Evolutionary conservation across 2,797 vertebrate genomes (phyloP).

Genomic region (Hydrophis major): DNA sequence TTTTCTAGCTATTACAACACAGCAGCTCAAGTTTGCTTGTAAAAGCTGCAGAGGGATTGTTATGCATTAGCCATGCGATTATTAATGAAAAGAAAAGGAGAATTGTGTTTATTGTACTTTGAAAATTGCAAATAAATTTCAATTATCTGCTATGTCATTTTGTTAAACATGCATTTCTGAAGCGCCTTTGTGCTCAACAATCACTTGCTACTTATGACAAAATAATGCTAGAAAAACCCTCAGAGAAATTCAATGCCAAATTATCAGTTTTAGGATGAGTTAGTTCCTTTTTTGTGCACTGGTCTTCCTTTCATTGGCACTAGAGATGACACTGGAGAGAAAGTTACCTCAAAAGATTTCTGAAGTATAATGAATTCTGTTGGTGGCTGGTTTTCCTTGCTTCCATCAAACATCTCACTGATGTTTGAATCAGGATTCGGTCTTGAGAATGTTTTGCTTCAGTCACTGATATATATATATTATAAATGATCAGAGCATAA

Average conservation of each 20-base stretch:
- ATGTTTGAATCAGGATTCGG: slow-evolving; percentile 18
- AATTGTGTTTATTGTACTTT: slow-evolving; percentile 91
- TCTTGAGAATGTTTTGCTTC: not conserved
- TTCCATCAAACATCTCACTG: not conserved
- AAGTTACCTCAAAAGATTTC: slow-evolving; percentile 54
- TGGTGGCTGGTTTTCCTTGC: not conserved
- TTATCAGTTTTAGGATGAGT: not conserved
- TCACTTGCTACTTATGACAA: slow-evolving; percentile 78
- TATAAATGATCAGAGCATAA: not conserved
- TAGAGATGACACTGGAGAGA: slow-evolving; percentile 57
- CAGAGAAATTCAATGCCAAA: slow-evolving; percentile 67
- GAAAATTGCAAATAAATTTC: slow-evolving; percentile 94
- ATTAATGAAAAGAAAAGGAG: slow-evolving; percentile 88
- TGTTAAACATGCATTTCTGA: slow-evolving; percentile 80
- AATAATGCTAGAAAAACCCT: slow-evolving; percentile 71
- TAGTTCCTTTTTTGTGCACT: slow-evolving; percentile 43
- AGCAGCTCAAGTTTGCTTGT: slow-evolving; percentile 86
- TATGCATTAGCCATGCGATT: slow-evolving; percentile 83
- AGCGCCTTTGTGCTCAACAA: slow-evolving; percentile 76
- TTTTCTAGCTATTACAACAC: slow-evolving; percentile 89
- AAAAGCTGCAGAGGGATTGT: slow-evolving; percentile 84
- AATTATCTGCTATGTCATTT: slow-evolving; percentile 92
- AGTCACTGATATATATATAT: not conserved
- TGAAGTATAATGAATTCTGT: slow-evolving; percentile 14
- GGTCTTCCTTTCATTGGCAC: slow-evolving; percentile 54